A percentile compares a stretch with the other conserved stretches of the same genome.
Evolutionary conservation across 2,888 invertebrate genomes (phyloP).

Genomic region (Nomada flava): DNA sequence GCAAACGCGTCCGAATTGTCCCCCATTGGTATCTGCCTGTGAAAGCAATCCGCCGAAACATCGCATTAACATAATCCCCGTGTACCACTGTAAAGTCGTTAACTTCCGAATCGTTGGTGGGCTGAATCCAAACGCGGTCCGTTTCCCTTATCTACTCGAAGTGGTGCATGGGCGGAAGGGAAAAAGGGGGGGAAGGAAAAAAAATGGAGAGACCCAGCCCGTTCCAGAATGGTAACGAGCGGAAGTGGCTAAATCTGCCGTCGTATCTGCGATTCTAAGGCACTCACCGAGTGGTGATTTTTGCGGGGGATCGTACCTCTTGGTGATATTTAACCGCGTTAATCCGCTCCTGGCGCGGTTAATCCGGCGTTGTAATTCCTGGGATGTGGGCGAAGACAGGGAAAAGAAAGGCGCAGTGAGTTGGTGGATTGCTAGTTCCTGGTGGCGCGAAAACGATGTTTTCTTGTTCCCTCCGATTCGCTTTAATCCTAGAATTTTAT

Average conservation of each 20-base stretch:
- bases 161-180: background rate
- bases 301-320: slow-evolving; percentile 23
- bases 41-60: slow-evolving; percentile 66
- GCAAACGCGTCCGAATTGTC: background rate
- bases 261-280: slow-evolving; percentile 43
- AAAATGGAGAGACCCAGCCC: background rate
- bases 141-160: slow-evolving; percentile 42
- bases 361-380: slow-evolving; percentile 51
- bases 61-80: slow-evolving; percentile 73
- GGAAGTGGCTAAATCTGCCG: slow-evolving; percentile 43
- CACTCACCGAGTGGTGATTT: slow-evolving; percentile 39
- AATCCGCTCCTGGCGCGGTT: slow-evolving; percentile 50
- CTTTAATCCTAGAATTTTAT: background rate
- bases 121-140: slow-evolving; percentile 20
- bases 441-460: no score
- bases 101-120: slow-evolving; percentile 51
- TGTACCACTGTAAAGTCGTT: slow-evolving; percentile 65
- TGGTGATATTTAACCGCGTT: slow-evolving; percentile 59
- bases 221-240: slow-evolving; percentile 41
- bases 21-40: slow-evolving; percentile 32
- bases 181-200: background rate
- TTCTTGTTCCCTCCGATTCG: background rate
- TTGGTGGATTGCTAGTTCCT: background rate
- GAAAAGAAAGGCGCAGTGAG: background rate
- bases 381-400: slow-evolving; percentile 5